A percentile compares a stretch with the other conserved stretches of the same genome.
These are phyloP conservation scores for Drosophila grimshawi DNA, from an alignment of 1,140 invertebrate species.

Conservation along the genomic window DNA sequence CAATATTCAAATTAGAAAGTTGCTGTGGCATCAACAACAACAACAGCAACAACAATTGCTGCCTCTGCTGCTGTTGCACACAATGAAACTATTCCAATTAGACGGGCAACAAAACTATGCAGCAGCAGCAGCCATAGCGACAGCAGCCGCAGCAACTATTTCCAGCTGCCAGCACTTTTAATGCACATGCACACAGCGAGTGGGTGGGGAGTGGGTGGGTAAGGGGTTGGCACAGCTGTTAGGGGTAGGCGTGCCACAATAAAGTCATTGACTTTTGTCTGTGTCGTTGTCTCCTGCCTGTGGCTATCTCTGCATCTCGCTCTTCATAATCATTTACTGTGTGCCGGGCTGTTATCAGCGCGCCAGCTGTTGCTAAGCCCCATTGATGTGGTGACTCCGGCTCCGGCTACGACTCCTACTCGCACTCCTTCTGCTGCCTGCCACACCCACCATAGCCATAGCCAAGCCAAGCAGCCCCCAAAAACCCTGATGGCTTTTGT, in stretches of 20 bases:
- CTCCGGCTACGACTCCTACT: neutral
- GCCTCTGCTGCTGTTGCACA: conserved; percentile 19
- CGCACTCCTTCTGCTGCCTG: conserved; percentile 14
- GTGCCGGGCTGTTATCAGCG: conserved; percentile 42
- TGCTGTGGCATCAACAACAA: conserved; percentile 13
- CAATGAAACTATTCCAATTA: conserved; percentile 82
- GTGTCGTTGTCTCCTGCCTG: conserved; percentile 55
- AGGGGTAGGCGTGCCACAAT: conserved; percentile 60
- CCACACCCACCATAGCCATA: conserved; percentile 48
- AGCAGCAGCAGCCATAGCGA: conserved; percentile 51
- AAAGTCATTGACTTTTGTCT: conserved; percentile 80
- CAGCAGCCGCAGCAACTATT: conserved; percentile 54
- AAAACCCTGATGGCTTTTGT: conserved; percentile 62
- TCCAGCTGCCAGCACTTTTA: conserved; percentile 66
- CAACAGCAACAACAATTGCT: conserved; percentile 1
- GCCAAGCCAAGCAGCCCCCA: neutral
- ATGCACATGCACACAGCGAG: conserved; percentile 65
- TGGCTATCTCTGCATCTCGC: conserved; percentile 24
- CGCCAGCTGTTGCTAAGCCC: conserved; percentile 75
- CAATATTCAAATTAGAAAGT: conserved; percentile 77
- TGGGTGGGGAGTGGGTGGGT: neutral
- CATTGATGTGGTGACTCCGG: conserved; percentile 56
- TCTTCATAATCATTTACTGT: conserved; percentile 75
- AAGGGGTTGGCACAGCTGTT: neutral
- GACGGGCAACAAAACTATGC: conserved; percentile 76